Evolutionary conservation across 1,140 invertebrate species (phyloP).

Genomic region (Ladona fulva): DNA sequence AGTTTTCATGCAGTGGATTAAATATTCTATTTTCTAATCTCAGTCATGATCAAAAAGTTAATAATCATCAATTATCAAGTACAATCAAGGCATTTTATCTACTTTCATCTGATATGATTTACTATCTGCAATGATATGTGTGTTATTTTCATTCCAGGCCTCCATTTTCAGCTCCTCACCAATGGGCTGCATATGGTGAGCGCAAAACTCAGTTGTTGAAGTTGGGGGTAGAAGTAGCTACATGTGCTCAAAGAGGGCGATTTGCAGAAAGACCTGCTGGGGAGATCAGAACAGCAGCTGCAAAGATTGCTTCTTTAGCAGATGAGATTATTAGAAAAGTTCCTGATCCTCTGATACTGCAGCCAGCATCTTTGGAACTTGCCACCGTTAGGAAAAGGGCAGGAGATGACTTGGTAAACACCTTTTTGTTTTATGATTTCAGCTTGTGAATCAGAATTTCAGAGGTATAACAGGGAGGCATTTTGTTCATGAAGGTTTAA

Average conservation of each 20-base stretch:
- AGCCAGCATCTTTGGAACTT: conserved; percentile 76
- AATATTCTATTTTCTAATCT: too few species aligned
- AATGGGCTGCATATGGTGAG: conserved; percentile 48
- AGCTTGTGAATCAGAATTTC: too few species aligned
- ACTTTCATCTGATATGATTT: too few species aligned
- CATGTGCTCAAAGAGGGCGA: conserved; percentile 73
- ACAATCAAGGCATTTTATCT: too few species aligned
- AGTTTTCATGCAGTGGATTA: too few species aligned
- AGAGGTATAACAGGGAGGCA: too few species aligned
- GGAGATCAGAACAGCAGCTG: conserved; percentile 59
- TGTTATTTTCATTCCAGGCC: conserved; percentile 36
- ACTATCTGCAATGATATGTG: too few species aligned
- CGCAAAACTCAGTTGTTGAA: conserved; percentile 62
- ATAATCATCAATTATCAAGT: too few species aligned
- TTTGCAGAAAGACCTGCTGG: conserved; percentile 73
- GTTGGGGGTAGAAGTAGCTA: conserved; percentile 73
- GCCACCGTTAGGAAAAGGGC: conserved; percentile 77
- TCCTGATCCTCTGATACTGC: conserved; percentile 76
- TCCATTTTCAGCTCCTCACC: conserved; percentile 54
- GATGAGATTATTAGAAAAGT: conserved; percentile 83
- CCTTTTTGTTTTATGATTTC: background rate
- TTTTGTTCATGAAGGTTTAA: too few species aligned
- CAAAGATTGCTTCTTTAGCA: conserved; percentile 61
- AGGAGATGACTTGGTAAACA: conserved; percentile 54
- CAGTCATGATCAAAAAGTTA: too few species aligned